Conservation (phyloP, 2,797 vertebrate species). For the Crax fasciolata region DNA sequence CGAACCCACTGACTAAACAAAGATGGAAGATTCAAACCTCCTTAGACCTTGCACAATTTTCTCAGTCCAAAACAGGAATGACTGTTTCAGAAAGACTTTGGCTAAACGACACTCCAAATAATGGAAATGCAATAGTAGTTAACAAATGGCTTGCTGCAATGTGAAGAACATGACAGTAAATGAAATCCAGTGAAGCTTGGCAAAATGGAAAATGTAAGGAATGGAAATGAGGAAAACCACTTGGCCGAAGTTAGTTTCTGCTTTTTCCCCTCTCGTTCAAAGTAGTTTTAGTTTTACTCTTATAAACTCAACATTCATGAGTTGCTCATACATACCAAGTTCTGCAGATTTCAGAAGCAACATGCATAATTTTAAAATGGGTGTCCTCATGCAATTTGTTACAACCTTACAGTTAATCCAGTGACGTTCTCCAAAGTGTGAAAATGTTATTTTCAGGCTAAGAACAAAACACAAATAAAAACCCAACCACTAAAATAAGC, state of each 20-base stretch:
- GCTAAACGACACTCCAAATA: not conserved
- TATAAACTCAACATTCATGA: not conserved
- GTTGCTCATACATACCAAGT: not conserved
- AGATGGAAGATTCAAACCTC: not conserved
- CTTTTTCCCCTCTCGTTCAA: slow-evolving; percentile 4
- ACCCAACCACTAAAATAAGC: not conserved
- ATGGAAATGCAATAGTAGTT: not conserved
- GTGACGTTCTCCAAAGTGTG: not conserved
- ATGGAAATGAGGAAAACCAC: not conserved
- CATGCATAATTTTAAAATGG: not conserved
- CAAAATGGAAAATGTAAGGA: not conserved
- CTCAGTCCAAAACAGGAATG: not conserved
- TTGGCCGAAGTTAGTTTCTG: not conserved
- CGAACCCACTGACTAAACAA: not conserved
- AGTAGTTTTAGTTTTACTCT: slow-evolving; percentile 54
- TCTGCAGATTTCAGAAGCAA: not conserved
- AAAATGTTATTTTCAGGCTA: not conserved
- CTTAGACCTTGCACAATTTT: not conserved
- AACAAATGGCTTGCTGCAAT: slow-evolving; percentile 7
- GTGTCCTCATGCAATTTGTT: not conserved
- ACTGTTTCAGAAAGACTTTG: not conserved
- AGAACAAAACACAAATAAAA: not conserved
- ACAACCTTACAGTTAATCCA: not conserved
- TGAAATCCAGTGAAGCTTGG: not conserved
- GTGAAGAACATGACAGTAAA: not conserved